phyloP scores from a whole-genome alignment of 2,888 invertebrate species.

The Polia nebulosa region DNA sequence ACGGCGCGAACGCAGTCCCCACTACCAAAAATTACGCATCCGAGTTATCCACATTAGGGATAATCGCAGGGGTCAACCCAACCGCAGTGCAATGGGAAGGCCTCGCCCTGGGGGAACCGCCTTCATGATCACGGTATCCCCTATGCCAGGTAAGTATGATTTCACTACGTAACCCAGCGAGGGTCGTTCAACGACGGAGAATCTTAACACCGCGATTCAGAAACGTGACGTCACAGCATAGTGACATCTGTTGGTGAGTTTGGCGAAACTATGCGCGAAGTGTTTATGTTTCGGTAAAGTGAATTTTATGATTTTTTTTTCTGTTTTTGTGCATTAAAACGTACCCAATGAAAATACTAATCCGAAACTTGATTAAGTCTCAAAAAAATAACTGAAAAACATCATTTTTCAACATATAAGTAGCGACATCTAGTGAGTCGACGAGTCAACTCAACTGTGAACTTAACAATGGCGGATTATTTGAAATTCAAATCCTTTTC shows the following conservation, averaged over 20 bases:
- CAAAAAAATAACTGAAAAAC: not conserved
- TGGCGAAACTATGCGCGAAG: not conserved
- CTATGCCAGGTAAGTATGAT: constrained; percentile 68
- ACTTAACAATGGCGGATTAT: constrained; percentile 16
- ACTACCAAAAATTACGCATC: constrained; percentile 69
- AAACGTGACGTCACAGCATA: constrained; percentile 78
- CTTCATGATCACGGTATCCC: constrained; percentile 68
- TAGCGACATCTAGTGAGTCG: constrained; percentile 40
- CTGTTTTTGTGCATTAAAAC: not conserved
- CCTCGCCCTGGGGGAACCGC: constrained; percentile 72
- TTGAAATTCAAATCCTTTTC: too few relatives aligned
- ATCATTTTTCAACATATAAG: not conserved
- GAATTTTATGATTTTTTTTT: not conserved
- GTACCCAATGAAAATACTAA: not conserved
- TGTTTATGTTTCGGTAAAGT: too few relatives aligned
- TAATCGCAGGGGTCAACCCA: constrained; percentile 69
- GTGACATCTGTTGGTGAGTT: constrained; percentile 45
- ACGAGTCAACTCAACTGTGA: not conserved
- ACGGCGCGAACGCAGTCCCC: constrained; percentile 68
- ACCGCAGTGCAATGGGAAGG: constrained; percentile 68
- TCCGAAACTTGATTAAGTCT: not conserved
- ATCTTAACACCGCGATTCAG: constrained; percentile 58
- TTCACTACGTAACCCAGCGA: not conserved
- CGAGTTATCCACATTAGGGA: constrained; percentile 70
- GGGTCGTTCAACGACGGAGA: constrained; percentile 42